Conservation (phyloP, 1,140 invertebrate species). For the Triops cancriformis region DNA sequence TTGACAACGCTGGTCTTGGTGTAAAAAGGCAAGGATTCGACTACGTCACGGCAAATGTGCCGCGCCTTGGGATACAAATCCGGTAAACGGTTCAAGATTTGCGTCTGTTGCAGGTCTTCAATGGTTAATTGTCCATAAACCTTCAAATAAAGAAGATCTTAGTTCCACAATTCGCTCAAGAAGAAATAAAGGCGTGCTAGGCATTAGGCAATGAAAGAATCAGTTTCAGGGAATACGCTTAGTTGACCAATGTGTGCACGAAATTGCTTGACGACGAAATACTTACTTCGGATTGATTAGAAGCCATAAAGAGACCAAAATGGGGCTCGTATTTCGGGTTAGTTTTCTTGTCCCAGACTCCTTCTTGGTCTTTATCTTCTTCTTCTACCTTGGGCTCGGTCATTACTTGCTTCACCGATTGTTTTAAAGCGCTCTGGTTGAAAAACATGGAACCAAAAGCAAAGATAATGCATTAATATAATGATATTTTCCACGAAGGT, state of each 20-base stretch:
- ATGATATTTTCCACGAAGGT: not conserved
- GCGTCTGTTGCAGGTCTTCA: constrained; percentile 34
- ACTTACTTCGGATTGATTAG: not conserved
- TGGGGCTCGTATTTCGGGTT: not conserved
- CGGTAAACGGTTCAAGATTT: constrained; percentile 28
- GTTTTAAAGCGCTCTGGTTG: constrained; percentile 44
- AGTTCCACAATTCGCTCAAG: not conserved
- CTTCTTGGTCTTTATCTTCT: constrained; percentile 40
- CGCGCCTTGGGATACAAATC: constrained; percentile 48
- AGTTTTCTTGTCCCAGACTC: constrained; percentile 43
- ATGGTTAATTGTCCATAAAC: not conserved
- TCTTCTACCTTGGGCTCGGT: constrained; percentile 38
- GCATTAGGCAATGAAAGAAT: too few species aligned
- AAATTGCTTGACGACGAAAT: not conserved
- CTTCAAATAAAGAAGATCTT: not conserved
- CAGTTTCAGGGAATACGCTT: not conserved
- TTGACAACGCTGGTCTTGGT: constrained; percentile 50
- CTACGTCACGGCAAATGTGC: constrained; percentile 40
- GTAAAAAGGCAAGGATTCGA: constrained; percentile 25
- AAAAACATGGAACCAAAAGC: constrained; percentile 27
- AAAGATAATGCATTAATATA: constrained; percentile 27
- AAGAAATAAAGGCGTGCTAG: not conserved
- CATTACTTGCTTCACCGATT: constrained; percentile 42
- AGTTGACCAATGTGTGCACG: too few species aligned
- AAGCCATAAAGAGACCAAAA: not conserved